Conservation (phyloP, 2,888 invertebrate species). For the Cephonodes hylas region DNA sequence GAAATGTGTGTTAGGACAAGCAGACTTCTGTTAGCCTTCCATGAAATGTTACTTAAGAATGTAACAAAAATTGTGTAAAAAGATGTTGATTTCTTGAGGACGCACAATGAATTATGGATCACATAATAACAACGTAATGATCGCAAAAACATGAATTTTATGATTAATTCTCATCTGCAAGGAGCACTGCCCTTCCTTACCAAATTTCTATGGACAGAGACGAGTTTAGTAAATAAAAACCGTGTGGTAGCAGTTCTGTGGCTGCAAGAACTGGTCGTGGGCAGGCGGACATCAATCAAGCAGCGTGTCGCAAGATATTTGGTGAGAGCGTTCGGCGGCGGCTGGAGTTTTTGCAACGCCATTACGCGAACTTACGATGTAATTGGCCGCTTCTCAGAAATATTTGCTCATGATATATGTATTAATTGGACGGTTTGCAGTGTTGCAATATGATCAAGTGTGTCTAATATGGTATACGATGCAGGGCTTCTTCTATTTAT, state of each 20-base stretch:
- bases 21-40: too few relatives aligned
- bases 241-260: neutral
- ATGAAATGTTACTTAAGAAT: too few relatives aligned
- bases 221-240: neutral
- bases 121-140: neutral
- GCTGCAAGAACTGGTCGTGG: neutral
- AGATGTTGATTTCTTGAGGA: too few relatives aligned
- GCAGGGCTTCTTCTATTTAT: too few relatives aligned
- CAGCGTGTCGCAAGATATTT: conserved; percentile 9
- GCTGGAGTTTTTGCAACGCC: neutral
- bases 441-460: neutral
- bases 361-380: conserved; percentile 2
- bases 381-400: neutral
- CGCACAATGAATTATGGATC: neutral
- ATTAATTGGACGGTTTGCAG: neutral
- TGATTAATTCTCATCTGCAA: neutral
- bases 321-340: neutral
- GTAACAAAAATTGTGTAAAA: too few relatives aligned
- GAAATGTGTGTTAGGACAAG: too few relatives aligned
- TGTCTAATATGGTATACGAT: neutral
- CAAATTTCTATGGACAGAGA: neutral
- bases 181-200: neutral
- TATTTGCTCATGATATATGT: neutral
- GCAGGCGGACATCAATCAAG: neutral
- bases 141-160: neutral